These are phyloP conservation scores for Papilio glaucus DNA, from an alignment of 1,140 invertebrate genomes.

Conservation along the genomic window DNA sequence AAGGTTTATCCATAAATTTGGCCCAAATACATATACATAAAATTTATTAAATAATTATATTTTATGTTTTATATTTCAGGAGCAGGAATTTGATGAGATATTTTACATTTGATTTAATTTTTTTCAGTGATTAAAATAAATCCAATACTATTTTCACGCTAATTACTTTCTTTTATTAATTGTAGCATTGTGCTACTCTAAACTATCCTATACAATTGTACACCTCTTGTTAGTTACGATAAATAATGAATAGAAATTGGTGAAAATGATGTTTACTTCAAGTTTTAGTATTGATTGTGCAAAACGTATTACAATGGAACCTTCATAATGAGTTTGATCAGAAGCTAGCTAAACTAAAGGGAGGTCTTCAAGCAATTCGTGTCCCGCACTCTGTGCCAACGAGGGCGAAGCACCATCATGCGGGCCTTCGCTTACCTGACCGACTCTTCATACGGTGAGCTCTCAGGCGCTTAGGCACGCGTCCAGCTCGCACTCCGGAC, in stretches of 20 bases:
- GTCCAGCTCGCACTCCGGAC: slow-evolving; percentile 70
- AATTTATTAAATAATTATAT: too few relatives aligned
- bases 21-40: too few relatives aligned
- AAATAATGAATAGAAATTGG: not conserved
- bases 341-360: slow-evolving; percentile 61
- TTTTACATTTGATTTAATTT: too few relatives aligned
- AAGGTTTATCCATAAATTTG: too few relatives aligned
- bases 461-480: slow-evolving; percentile 71
- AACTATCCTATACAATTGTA: too few relatives aligned
- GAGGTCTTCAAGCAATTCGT: slow-evolving; percentile 63
- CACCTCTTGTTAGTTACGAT: too few relatives aligned
- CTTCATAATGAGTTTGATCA: slow-evolving; percentile 43
- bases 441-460: slow-evolving; percentile 64
- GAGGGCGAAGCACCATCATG: slow-evolving; percentile 64
- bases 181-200: too few relatives aligned
- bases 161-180: too few relatives aligned
- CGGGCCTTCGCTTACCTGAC: slow-evolving; percentile 69
- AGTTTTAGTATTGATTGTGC: not conserved
- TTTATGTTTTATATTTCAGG: too few relatives aligned
- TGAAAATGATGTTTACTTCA: not conserved
- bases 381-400: slow-evolving; percentile 52
- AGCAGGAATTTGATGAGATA: too few relatives aligned
- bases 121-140: too few relatives aligned
- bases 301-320: not conserved
- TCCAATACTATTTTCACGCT: too few relatives aligned